Base-by-base conservation (phyloP, 2,113 vertebrate genomes). In the Sinocyclocheilus anophthalmus region DNA sequence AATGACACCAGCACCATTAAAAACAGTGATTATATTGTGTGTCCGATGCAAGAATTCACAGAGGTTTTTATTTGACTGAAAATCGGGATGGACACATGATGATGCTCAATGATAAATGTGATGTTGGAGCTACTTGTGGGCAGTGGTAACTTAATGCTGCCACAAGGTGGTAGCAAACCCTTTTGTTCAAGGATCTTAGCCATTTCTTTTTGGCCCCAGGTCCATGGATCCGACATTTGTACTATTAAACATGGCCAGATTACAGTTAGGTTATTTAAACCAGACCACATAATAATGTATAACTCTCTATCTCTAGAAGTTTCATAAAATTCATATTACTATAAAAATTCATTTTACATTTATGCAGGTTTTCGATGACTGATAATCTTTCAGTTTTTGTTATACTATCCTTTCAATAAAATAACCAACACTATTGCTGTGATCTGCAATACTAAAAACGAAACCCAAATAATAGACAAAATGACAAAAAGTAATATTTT, bases 131-230 rank as follows among this genome's bases (percentile, higher is more conserved):
- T 42, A 3, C 10, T 26, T 26, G 77, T 79, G 55, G 77, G 37
- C 33, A 11, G 8, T 42, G 42, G 42, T 42, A 8, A 65, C 69
- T 13, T 18, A 53, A 26, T 37, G 1, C 13, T n/a, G 59, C 84
- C 88, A 87, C 84, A 57, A 84, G 88, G 75, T 85, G 76, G 84
- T 42, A 80, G 76, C 76, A 87, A 67, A n/a, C 13, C 14, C 77
- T 39, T 70, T 33, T 22, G 69, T 39, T 16, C 6, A 59, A 26
- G 3, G 26, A 83, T 37, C 69, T 69, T 2, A 18, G 5, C 8
- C 7, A 9, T 9, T 2, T 37, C 20, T 18, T 70, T 33, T 37
- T 1, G 30, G 33, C 18, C 16, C 33, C 3, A 10, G 33, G 7
- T 39, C 67, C 1, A 37, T 20, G 0, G 16, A 70, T 37, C 16